These are phyloP conservation scores for Lithophane leautieri DNA, from an alignment of 2,888 invertebrate genomes.

Conservation along the genomic window DNA sequence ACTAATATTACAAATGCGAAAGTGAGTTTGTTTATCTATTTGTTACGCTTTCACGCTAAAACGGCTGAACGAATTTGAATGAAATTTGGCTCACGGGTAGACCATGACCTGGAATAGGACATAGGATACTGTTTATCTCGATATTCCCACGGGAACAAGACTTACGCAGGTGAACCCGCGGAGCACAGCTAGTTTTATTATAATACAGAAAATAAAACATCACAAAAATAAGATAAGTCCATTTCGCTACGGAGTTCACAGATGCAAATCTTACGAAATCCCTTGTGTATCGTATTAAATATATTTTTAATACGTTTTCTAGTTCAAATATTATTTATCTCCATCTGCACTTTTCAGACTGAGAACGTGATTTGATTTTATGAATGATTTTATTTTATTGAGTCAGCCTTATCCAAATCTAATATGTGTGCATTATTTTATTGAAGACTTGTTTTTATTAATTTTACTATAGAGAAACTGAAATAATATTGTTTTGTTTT, in stretches of 20 bases:
- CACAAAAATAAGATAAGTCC: slow-evolving; percentile 30
- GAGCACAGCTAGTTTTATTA: not conserved
- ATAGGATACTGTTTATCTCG: too few relatives aligned
- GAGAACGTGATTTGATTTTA: slow-evolving; percentile 37
- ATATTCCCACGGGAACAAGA: too few relatives aligned
- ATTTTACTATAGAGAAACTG: not conserved
- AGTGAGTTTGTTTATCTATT: too few relatives aligned
- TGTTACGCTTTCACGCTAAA: too few relatives aligned
- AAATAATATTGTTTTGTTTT: not conserved
- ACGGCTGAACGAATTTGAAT: too few relatives aligned
- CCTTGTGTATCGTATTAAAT: slow-evolving; percentile 23
- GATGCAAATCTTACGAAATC: slow-evolving; percentile 51
- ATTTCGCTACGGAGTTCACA: slow-evolving; percentile 27
- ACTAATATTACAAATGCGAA: too few relatives aligned
- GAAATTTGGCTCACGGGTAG: too few relatives aligned
- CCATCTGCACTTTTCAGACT: slow-evolving; percentile 13
- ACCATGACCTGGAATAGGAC: too few relatives aligned
- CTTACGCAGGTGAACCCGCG: too few relatives aligned
- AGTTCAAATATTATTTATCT: slow-evolving; percentile 31
- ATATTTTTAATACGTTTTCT: slow-evolving; percentile 29
- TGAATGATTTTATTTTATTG: slow-evolving; percentile 12
- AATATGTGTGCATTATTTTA: slow-evolving; percentile 4
- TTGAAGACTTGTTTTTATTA: slow-evolving; percentile 4
- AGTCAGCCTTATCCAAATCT: slow-evolving; percentile 8
- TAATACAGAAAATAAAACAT: slow-evolving; percentile 29